Evolutionary conservation across 2,888 invertebrate species (phyloP).

Genomic region (Entomobrya multifasciata): DNA sequence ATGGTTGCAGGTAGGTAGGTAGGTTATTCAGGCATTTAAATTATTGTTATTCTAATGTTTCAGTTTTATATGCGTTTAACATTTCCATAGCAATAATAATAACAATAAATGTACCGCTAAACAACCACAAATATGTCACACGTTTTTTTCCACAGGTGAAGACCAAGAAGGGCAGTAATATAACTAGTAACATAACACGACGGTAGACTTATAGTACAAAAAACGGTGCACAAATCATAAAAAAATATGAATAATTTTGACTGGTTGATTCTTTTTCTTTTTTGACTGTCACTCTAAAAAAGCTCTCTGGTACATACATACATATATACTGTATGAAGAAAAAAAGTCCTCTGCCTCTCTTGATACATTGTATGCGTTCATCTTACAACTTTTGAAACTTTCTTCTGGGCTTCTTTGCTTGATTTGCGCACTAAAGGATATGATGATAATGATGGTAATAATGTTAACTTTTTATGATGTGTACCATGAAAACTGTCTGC

Average conservation of each 20-base stretch:
- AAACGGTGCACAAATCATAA: conserved; percentile 62
- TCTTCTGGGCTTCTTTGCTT: conserved; percentile 37
- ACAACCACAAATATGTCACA: conserved; percentile 68
- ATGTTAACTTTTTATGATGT: conserved; percentile 41
- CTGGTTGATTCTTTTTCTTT: conserved; percentile 27
- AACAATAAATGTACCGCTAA: conserved; percentile 54
- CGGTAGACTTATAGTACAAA: too few relatives aligned
- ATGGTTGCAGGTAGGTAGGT: too few relatives aligned
- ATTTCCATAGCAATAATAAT: conserved; percentile 28
- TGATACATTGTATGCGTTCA: conserved; percentile 11
- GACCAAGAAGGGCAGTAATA: conserved; percentile 18
- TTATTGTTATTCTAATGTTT: conserved; percentile 11
- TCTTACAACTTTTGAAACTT: conserved; percentile 40
- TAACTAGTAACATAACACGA: neutral
- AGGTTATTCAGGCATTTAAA: too few relatives aligned
- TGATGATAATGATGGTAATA: conserved; percentile 32
- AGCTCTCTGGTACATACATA: neutral
- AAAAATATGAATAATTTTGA: conserved; percentile 67
- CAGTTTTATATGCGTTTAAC: neutral
- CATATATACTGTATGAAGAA: too few relatives aligned
- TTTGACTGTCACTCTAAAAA: neutral
- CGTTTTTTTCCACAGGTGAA: conserved; percentile 10
- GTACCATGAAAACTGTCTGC: conserved; percentile 47
- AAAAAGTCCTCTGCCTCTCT: neutral
- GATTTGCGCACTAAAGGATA: conserved; percentile 17